These are phyloP conservation scores for Forficula auricularia DNA, from an alignment of 1,140 invertebrate species.

Conservation along the genomic window DNA sequence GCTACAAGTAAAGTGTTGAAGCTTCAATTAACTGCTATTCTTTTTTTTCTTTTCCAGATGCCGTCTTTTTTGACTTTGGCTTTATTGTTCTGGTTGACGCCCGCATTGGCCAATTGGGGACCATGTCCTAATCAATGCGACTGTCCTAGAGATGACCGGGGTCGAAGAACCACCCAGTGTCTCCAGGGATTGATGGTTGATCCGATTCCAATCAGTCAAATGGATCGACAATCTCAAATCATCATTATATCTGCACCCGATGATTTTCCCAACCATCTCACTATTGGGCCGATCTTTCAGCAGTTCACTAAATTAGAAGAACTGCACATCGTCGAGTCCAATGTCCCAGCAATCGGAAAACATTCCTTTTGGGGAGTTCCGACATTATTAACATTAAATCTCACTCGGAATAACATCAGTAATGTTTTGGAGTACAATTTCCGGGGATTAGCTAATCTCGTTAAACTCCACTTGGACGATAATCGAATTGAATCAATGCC, in stretches of 20 bases:
- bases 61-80: too few relatives aligned
- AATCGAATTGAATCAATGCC: slow-evolving; percentile 31
- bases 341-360: slow-evolving; percentile 56
- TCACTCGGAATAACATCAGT: slow-evolving; percentile 59
- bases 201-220: slow-evolving; percentile 35
- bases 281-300: slow-evolving; percentile 50
- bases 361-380: slow-evolving; percentile 59
- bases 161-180: slow-evolving; percentile 22
- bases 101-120: background rate
- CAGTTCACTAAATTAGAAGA: slow-evolving; percentile 49
- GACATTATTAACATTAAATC: slow-evolving; percentile 45
- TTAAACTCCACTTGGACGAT: slow-evolving; percentile 28
- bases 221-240: slow-evolving; percentile 42
- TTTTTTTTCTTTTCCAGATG: too few relatives aligned
- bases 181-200: slow-evolving; percentile 37
- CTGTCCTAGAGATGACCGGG: slow-evolving; percentile 15
- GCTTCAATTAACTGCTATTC: too few relatives aligned
- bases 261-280: slow-evolving; percentile 42
- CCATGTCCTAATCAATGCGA: slow-evolving; percentile 17
- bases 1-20: too few relatives aligned
- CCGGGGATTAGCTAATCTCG: slow-evolving; percentile 25
- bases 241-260: slow-evolving; percentile 49
- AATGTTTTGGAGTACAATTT: slow-evolving; percentile 24
- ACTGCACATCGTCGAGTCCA: slow-evolving; percentile 54
- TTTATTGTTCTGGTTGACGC: too few relatives aligned